Percentiles rank a stretch among this genome's conserved stretches.
Conservation (phyloP, 2,113 vertebrate genomes). For the Siniperca knerii region DNA sequence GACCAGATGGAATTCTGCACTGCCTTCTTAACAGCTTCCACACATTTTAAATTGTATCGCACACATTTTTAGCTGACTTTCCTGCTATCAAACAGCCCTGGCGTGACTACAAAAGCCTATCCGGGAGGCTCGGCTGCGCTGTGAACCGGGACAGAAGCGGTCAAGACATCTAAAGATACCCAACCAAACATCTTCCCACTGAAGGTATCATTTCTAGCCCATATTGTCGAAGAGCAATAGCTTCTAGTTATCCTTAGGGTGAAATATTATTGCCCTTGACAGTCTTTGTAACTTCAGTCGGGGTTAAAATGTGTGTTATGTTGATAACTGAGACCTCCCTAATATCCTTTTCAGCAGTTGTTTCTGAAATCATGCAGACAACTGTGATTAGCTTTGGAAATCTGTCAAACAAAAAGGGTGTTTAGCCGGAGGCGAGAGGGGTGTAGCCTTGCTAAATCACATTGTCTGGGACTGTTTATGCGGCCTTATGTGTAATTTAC, state of each 20-base stretch:
- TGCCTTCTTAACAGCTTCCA: constrained; percentile 76
- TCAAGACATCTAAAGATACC: constrained; percentile 56
- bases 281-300: constrained; percentile 64
- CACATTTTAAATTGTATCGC: constrained; percentile 80
- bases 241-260: constrained; percentile 25
- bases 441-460: constrained; percentile 75
- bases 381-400: constrained; percentile 56
- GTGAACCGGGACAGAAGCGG: constrained; percentile 75
- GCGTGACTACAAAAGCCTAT: constrained; percentile 66
- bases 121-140: constrained; percentile 67
- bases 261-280: constrained; percentile 54
- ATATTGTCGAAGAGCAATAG: constrained; percentile 34
- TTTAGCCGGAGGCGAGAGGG: constrained; percentile 70
- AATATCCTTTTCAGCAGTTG: neutral
- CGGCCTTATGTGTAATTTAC: constrained; percentile 44
- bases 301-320: constrained; percentile 11
- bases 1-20: constrained; percentile 78
- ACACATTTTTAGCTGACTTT: constrained; percentile 85
- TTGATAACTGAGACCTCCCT: fast-evolving
- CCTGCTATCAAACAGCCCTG: constrained; percentile 65
- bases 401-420: constrained; percentile 67
- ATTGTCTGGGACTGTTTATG: constrained; percentile 64
- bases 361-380: constrained; percentile 18
- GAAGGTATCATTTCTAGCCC: constrained; percentile 72
- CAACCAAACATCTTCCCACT: constrained; percentile 58